A percentile compares a stretch with the other conserved stretches of the same genome.
These are phyloP conservation scores for Hypolimnas misippus DNA, from an alignment of 2,888 invertebrate genomes.

Conservation along the genomic window DNA sequence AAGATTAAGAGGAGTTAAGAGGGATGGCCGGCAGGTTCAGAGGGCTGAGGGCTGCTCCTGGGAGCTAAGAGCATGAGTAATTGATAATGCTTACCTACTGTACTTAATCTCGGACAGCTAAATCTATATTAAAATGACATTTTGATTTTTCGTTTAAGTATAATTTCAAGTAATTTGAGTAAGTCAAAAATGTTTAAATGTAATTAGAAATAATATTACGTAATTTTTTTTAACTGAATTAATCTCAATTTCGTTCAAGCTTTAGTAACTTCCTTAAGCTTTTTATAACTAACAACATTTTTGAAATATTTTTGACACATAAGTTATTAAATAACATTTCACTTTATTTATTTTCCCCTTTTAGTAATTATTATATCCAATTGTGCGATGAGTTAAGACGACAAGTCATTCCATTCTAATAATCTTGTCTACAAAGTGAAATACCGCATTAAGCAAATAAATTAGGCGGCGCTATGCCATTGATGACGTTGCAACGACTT, in stretches of 20 bases:
- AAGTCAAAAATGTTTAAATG: background rate
- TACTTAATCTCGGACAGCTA: slow-evolving; percentile 62
- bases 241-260: too few species aligned
- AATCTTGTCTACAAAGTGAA: slow-evolving; percentile 47
- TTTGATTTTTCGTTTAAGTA: background rate
- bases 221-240: too few species aligned
- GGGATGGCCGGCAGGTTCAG: slow-evolving; percentile 49
- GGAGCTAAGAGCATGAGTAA: slow-evolving; percentile 63
- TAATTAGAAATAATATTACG: too few species aligned
- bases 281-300: too few species aligned
- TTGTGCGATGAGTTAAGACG: too few species aligned
- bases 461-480: slow-evolving; percentile 51
- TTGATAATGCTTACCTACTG: slow-evolving; percentile 71
- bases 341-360: too few species aligned
- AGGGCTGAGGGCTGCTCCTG: slow-evolving; percentile 52
- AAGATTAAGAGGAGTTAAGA: slow-evolving; percentile 65
- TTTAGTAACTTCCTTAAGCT: too few species aligned
- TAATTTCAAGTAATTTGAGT: background rate
- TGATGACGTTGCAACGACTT: slow-evolving; percentile 57
- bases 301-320: too few species aligned
- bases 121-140: slow-evolving; percentile 24
- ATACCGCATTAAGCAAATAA: slow-evolving; percentile 47
- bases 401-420: slow-evolving; percentile 32
- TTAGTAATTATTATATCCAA: too few species aligned
- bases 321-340: too few species aligned